Conservation (phyloP, 2,113 vertebrate species). For the Atherinomorus stipes region DNA sequence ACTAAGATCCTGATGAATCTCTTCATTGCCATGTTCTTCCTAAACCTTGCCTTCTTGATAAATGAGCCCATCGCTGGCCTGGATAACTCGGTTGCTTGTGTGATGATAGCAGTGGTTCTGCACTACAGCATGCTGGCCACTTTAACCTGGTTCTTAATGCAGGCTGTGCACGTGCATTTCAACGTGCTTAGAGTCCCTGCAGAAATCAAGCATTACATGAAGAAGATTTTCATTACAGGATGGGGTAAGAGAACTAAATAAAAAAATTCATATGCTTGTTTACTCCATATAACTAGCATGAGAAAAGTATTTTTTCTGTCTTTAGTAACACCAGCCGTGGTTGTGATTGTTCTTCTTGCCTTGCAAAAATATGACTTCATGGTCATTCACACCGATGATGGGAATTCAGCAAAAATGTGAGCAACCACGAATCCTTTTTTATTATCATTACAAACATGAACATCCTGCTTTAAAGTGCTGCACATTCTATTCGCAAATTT, state of each 20-base stretch:
- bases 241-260: slow-evolving; percentile 81
- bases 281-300: background rate
- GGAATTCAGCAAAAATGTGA: slow-evolving; percentile 54
- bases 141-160: slow-evolving; percentile 84
- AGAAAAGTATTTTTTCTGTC: slow-evolving; percentile 1
- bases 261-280: background rate
- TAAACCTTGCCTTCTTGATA: slow-evolving; percentile 82
- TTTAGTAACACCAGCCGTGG: slow-evolving; percentile 51
- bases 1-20: slow-evolving; percentile 80
- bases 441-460: background rate
- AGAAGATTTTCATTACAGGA: slow-evolving; percentile 79
- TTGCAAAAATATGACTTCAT: slow-evolving; percentile 36
- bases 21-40: slow-evolving; percentile 76
- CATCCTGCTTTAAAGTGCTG: background rate
- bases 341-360: slow-evolving; percentile 42
- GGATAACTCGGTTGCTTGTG: slow-evolving; percentile 14
- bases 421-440: background rate
- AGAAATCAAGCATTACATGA: slow-evolving; percentile 77
- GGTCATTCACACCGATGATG: slow-evolving; percentile 14
- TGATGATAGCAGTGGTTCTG: slow-evolving; percentile 67
- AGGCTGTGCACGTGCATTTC: slow-evolving; percentile 85
- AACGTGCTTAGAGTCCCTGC: slow-evolving; percentile 67
- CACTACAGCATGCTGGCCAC: slow-evolving; percentile 86
- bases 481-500: background rate
- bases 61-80: slow-evolving; percentile 46